Base-by-base conservation (phyloP, 2,888 invertebrate species). In the Hyposoter dolosus region DNA sequence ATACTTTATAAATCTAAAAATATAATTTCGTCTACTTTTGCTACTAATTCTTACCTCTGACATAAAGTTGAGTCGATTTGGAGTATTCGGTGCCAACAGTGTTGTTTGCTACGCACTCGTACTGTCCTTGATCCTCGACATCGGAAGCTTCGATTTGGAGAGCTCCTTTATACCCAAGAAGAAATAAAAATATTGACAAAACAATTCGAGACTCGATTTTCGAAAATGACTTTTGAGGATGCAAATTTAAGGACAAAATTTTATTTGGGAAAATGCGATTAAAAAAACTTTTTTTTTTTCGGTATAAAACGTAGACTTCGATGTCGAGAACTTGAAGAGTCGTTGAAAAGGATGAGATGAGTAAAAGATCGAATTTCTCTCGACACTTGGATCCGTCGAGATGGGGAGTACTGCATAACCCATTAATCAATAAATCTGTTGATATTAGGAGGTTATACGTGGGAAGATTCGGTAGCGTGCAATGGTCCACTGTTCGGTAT, bases 31-130 rank as follows among this genome's bases (percentile, higher is more conserved):
- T 23, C 12, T 1, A 23, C 10, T 56, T 23, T 3, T 28, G 23
- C 23, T 28, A 23, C 7, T 40, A 6, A 28, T 40, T 45, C 94
- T 94, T 95, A 98, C 98, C 97, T 97, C 98, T 98, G 86, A 99
- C 99, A 94, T 99, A 99, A 74, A 99, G 96, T 91, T 97, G 96
- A 35, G 98, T 98, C 50, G 97, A 96, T 93, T 98, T 98, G 0
- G 99, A 98, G 94, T 98, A 98, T 93, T 98, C 98, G 0, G 98
- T 98, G 81, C 99, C 99, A 83, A 98, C 97, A 4, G 97, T 95
- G 94, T 99, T 99, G 93, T 98, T 98, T 0, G 99, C 99, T 66
- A 99, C 98, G 94, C 99, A 99, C 94, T 99, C 99, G 94, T 98
- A 99, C 94, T 98, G 98, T 77, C 98, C 99, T 93, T 98, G 98